phyloP scores from a whole-genome alignment of 1,140 invertebrate genomes.

The Diuraphis noxia region DNA sequence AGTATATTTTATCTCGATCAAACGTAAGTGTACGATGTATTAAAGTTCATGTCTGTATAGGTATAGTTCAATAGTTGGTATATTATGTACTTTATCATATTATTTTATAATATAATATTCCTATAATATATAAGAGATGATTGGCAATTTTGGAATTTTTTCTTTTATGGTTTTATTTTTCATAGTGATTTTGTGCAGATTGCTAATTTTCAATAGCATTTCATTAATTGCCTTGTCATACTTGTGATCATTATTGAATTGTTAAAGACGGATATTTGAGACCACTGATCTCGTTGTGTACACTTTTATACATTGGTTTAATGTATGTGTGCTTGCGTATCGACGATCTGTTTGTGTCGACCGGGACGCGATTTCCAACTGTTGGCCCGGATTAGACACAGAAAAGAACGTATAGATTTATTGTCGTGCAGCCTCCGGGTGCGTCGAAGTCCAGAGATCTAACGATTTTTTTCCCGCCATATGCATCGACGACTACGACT shows the following conservation, averaged over 20 bases:
- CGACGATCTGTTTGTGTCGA: neutral
- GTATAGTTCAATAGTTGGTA: too few relatives aligned
- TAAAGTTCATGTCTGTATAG: too few relatives aligned
- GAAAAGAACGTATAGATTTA: conserved; percentile 27
- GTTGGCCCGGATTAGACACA: neutral
- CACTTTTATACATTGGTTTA: neutral
- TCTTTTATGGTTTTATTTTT: neutral
- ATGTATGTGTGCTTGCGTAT: neutral
- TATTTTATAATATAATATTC: too few relatives aligned
- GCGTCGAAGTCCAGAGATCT: conserved; percentile 30
- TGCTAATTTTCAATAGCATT: neutral
- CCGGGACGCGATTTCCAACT: neutral
- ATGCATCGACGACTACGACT: neutral
- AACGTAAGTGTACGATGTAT: too few relatives aligned
- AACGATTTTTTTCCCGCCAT: conserved; percentile 46
- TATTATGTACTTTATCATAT: too few relatives aligned
- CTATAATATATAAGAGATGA: too few relatives aligned
- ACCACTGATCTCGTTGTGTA: neutral
- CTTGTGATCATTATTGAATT: neutral
- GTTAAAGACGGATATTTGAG: neutral
- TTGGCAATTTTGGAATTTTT: too few relatives aligned
- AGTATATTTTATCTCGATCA: too few relatives aligned
- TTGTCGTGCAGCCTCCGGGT: neutral
- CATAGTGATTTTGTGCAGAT: neutral
- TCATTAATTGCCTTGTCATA: neutral